Base-by-base conservation (phyloP, 1,140 invertebrate genomes). In the Camponotus pennsylvanicus region DNA sequence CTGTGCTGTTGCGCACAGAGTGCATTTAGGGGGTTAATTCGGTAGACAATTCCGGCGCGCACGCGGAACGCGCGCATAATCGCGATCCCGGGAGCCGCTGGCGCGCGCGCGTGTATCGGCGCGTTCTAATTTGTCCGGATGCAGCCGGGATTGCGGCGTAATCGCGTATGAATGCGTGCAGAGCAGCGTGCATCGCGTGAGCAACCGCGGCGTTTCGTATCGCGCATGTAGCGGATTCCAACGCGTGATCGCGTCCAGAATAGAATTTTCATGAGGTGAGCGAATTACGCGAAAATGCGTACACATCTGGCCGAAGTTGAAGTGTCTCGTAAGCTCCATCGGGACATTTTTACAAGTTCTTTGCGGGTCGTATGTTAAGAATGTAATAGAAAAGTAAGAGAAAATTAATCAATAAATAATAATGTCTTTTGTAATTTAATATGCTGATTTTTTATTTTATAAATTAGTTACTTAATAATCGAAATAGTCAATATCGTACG, bases 121-220 rank as follows among this genome's bases (percentile, higher is more conserved):
- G 66, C 88, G 84, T 77, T 91, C 91, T 91, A 91, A 93, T 92
- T 93, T 91, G 91, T 86, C 88, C 90, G 82, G 84, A 85, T 88
- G 92, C 91, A 92, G 88, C 91, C 90, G 85, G 91, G 78, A 82
- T 87, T 89, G 86, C 75, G 87, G 87, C 90, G 91, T 94, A 94
- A 94, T 94, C 92, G 91, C 90, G 91, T 92, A 92, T 89, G 90
- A 93, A 93, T 91, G 91, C 90, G 82, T 71, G 66, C 87, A 64
- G 49, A 52, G 66, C 69, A 69, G 59, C 66, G 67, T 85, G 42
- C 61, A 59, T 61, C 69, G 71, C 57, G 71, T 37, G 70, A 73
- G 57, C 78, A 71, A 32, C 55, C 49, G 77, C 70, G 71, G 77
- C 70, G 71, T 52, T 32, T 52, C 63, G 69, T 66, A 37, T 67